Conservation (phyloP, 2,888 invertebrate species). For the Nemurella pictetii region DNA sequence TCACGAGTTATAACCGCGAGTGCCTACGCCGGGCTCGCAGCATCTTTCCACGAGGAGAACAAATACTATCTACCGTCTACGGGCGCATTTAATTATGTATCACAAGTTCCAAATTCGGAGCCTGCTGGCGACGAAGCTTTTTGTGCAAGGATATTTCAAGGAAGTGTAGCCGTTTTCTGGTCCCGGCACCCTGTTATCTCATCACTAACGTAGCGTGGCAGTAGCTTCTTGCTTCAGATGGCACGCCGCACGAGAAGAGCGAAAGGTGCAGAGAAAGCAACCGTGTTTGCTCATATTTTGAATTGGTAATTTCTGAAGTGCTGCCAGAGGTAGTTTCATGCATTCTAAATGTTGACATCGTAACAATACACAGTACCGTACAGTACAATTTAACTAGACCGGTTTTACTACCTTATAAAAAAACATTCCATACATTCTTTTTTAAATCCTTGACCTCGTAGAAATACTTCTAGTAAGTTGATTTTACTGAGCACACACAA, state of each 20-base stretch:
- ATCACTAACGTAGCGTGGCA: neutral
- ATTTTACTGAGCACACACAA: constrained; percentile 3
- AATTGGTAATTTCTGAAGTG: constrained; percentile 18
- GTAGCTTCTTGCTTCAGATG: neutral
- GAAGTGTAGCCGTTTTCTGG: neutral
- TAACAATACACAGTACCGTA: constrained; percentile 23
- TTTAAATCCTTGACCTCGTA: constrained; percentile 15
- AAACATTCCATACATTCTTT: constrained; percentile 18
- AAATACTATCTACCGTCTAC: neutral
- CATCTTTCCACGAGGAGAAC: neutral
- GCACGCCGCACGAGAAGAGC: neutral
- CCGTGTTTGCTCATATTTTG: constrained; percentile 18
- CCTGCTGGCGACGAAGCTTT: neutral
- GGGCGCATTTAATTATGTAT: constrained; percentile 19
- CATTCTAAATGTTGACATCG: constrained; percentile 21
- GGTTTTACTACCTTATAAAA: constrained; percentile 23
- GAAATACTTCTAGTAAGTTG: neutral
- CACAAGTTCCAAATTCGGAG: constrained; percentile 5
- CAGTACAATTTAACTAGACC: constrained; percentile 23
- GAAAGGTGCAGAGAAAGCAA: neutral
- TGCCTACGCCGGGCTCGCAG: neutral
- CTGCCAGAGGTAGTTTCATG: constrained; percentile 18
- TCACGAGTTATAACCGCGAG: neutral
- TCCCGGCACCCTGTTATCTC: neutral
- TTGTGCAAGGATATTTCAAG: constrained; percentile 10